A percentile compares a stretch with the other conserved stretches of the same genome.
Evolutionary conservation across 2,888 invertebrate species (phyloP).

Genomic region (Archips xylosteana): DNA sequence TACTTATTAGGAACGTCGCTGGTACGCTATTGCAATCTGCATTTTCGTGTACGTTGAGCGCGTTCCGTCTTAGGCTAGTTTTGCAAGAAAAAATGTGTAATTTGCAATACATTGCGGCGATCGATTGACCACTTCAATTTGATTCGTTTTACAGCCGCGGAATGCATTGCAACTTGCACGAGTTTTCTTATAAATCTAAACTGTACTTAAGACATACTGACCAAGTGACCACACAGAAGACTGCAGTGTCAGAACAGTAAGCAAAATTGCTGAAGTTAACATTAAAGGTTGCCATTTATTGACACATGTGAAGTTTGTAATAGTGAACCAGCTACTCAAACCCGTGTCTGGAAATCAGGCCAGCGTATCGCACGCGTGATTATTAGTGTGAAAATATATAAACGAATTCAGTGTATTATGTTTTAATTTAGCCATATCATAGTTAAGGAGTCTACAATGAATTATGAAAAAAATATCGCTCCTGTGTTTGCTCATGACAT

Average conservation of each 20-base stretch:
- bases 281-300: not conserved
- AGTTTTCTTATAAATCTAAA: too few relatives aligned
- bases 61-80: too few relatives aligned
- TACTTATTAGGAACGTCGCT: not conserved
- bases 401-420: constrained; percentile 50
- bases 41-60: not conserved
- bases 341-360: not conserved
- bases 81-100: too few relatives aligned
- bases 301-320: not conserved
- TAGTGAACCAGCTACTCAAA: not conserved
- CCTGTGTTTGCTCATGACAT: constrained; percentile 62
- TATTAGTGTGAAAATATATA: constrained; percentile 64
- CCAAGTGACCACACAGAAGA: too few relatives aligned
- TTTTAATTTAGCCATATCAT: constrained; percentile 68
- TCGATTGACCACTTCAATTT: too few relatives aligned
- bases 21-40: not conserved
- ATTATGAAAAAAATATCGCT: constrained; percentile 44
- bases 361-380: constrained; percentile 25
- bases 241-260: not conserved
- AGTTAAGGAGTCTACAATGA: constrained; percentile 51
- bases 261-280: not conserved
- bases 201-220: too few relatives aligned
- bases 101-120: too few relatives aligned
- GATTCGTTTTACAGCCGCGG: too few relatives aligned
- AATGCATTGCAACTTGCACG: too few relatives aligned